Evolutionary conservation across 2,113 vertebrate genomes (phyloP), one percentile per base, ranked within the genome.

Genomic region (Lepisosteus oculatus): DNA sequence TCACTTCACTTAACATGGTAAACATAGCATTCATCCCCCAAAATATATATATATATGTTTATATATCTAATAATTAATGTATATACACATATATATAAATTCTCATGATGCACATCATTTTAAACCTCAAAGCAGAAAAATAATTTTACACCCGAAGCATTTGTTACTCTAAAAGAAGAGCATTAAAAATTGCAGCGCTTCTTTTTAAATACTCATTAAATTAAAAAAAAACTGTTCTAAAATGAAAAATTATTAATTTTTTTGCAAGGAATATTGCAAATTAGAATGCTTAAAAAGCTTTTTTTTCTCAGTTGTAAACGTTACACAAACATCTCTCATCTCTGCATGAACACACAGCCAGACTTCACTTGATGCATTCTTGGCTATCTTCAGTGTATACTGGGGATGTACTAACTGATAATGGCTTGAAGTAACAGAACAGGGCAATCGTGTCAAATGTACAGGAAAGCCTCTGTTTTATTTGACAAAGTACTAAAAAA

Each of bases 101-200:
- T 72, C 74, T 77, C 29, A 74, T 76, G 69, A 78, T 79, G 74
- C 76, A 76, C 75, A 74, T 74, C 69, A 74, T 42, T 57, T 73
- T 70, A 62, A 68, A 74, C 65, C 65, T 69, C 63, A 67, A 3
- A 71, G 45, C 15, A 78, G 56, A 74, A 55, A 76, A 74, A 76
- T 41, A 56, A 65, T 69, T 74, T 61, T 61, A 15, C 68, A 70
- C 65, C 68, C 69, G 71, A 74, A 70, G 69, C 67, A 64, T 76
- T 72, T 78, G 73, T 61, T 73, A 69, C 67, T 66, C 68, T 61
- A 71, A 62, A 67, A 75, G 69, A 61, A 55, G 66, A 74, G 62
- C 66, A 77, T 73, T 75, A 57, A 72, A 70, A 74, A 64, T 56
- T 56, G 13, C 43, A 13, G 29, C 2, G 29, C 29, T 29, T 1